Evolutionary conservation across 2,113 vertebrate genomes (phyloP).

Genomic region (Chroicocephalus ridibundus): DNA sequence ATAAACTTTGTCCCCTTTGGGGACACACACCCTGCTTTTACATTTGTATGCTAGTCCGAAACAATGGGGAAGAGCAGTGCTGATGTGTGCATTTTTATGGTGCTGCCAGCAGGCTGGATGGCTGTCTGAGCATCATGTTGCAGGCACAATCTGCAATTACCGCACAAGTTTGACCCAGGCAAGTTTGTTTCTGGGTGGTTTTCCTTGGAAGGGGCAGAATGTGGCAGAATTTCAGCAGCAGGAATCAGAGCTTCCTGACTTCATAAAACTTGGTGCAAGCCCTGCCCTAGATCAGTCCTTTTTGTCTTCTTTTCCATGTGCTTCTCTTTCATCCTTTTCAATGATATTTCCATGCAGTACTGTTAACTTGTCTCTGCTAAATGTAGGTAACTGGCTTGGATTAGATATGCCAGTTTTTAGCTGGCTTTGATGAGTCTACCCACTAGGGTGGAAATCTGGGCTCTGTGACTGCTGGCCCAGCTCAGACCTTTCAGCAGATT

Average conservation of each 20-base stretch:
- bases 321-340: neutral
- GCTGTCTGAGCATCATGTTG: neutral
- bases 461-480: neutral
- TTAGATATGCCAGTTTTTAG: neutral
- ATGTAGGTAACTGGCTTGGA: neutral
- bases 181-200: neutral
- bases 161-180: neutral
- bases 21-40: neutral
- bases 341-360: neutral
- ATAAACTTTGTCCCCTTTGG: neutral
- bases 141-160: neutral
- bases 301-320: neutral
- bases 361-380: neutral
- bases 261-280: neutral
- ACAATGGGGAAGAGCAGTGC: neutral
- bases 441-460: neutral
- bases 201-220: neutral
- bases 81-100: neutral
- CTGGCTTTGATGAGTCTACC: neutral
- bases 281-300: neutral
- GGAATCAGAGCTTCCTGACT: neutral
- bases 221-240: neutral
- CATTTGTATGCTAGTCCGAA: neutral
- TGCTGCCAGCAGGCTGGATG: neutral
- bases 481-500: neutral